Base-by-base conservation (phyloP, 2,797 vertebrate species). In the Danio tinwini region DNA sequence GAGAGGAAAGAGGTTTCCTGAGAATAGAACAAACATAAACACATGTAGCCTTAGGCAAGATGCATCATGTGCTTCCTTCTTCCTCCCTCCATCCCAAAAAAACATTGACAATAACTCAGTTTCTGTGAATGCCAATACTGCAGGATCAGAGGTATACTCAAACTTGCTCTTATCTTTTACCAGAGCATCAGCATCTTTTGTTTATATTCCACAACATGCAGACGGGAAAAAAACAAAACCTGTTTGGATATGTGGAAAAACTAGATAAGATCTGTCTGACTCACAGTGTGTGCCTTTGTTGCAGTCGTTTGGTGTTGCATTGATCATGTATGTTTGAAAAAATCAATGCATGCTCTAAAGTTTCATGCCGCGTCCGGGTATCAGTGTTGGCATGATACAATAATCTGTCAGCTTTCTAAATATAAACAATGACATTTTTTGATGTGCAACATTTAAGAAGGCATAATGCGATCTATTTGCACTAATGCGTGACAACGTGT, bases 11-110 rank as follows among this genome's bases (percentile, higher is more conserved):
- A 61, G 67, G 39, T 47, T 67, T 58, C 21, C 68, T 37, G 47
- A 72, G 58, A 81, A 61, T 21, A 73, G 37, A 17, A 72, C 17
- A 59, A 21, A 75, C 17, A 59, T 42, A 78, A 83, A 89, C 85
- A 89, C 87, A 14, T 29, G 87, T 87, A 87, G 85, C 71, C 76
- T 7, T 63, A 56, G 83, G 83, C 71, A 69, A 69, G 89, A 86
- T 85, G 81, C 81, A 86, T 83, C 37, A 19, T 14, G 10, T 7
- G 42, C 17, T 56, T 59, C 39, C 53, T 5, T 52, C 49, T 58
- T 39, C 39, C 29, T 55, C 42, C 50, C 16, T 37, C 16, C 29
- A n/a, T 79, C 14, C 39, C 29, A 29, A 29, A 17, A 39, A 53
- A 78, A 53, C 4, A 2, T 21, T 37, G 42, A 14, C 9, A 69